Conservation (phyloP, 2,113 vertebrate species). For the Mustela lutreola region DNA sequence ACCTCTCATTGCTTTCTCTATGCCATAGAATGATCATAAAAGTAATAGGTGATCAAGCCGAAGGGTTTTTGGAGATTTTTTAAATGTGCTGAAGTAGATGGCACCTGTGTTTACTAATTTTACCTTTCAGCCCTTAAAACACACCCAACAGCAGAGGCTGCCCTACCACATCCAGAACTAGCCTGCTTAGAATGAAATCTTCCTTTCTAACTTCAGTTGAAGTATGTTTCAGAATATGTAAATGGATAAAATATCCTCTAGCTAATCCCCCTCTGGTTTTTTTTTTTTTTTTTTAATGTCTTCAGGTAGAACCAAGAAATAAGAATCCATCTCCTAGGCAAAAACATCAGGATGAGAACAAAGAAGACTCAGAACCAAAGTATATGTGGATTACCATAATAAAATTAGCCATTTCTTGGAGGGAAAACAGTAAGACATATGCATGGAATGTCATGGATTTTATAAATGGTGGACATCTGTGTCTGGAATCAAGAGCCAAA, state of each 20-base stretch:
- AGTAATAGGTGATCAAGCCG: not conserved
- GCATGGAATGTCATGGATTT: not conserved
- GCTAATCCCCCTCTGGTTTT: not conserved
- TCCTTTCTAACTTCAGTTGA: not conserved
- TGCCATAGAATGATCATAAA: not conserved
- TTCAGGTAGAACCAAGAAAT: not conserved
- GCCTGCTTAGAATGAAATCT: not conserved
- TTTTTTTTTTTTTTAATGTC: not conserved
- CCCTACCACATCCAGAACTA: accelerated
- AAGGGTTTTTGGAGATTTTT: not conserved
- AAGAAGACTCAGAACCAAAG: not conserved
- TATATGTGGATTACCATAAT: not conserved
- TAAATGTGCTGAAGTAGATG: not conserved
- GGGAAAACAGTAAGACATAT: not conserved
- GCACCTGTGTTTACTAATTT: not conserved
- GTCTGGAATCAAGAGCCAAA: not conserved
- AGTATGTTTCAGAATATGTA: not conserved
- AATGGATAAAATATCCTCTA: not conserved
- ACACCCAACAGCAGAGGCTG: not conserved
- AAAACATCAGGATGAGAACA: not conserved
- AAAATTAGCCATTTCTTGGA: not conserved
- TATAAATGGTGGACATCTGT: not conserved
- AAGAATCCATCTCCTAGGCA: not conserved
- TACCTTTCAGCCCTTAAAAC: not conserved
- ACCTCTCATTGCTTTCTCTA: not conserved